Percentiles rank a stretch among this genome's conserved stretches.
Conservation (phyloP, 1,140 invertebrate genomes). For the Semibalanus balanoides region DNA sequence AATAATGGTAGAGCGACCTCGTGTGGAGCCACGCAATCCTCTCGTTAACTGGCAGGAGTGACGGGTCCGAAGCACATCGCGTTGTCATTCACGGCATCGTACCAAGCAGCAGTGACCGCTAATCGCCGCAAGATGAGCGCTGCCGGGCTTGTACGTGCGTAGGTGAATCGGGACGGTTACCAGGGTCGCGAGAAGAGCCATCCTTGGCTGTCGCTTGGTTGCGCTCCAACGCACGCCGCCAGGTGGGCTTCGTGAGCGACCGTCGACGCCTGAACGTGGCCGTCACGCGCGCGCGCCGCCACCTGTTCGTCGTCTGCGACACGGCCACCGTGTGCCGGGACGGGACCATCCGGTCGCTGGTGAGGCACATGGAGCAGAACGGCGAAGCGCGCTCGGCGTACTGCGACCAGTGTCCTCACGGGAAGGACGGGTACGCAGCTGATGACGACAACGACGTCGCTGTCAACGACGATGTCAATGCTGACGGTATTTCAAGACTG, state of each 20-base stretch:
- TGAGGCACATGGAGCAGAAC: constrained; percentile 37
- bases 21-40: constrained; percentile 34
- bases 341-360: constrained; percentile 33
- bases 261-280: constrained; percentile 46
- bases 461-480: too few relatives aligned
- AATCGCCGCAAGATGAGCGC: constrained; percentile 28
- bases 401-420: not conserved
- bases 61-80: constrained; percentile 35
- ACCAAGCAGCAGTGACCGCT: constrained; percentile 35
- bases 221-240: constrained; percentile 29
- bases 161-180: constrained; percentile 44
- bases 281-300: constrained; percentile 42
- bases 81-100: constrained; percentile 46
- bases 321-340: constrained; percentile 39
- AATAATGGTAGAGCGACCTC: constrained; percentile 43
- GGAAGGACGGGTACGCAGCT: too few relatives aligned
- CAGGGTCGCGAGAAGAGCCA: constrained; percentile 42
- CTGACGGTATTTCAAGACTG: too few relatives aligned
- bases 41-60: constrained; percentile 35
- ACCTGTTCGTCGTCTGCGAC: constrained; percentile 41
- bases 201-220: constrained; percentile 40
- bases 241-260: constrained; percentile 48
- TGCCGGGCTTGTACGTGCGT: constrained; percentile 30
- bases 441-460: too few relatives aligned
- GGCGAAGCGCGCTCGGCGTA: constrained; percentile 38